Base-by-base conservation (phyloP, 2,797 vertebrate species). In the Acanthurus lineatus region DNA sequence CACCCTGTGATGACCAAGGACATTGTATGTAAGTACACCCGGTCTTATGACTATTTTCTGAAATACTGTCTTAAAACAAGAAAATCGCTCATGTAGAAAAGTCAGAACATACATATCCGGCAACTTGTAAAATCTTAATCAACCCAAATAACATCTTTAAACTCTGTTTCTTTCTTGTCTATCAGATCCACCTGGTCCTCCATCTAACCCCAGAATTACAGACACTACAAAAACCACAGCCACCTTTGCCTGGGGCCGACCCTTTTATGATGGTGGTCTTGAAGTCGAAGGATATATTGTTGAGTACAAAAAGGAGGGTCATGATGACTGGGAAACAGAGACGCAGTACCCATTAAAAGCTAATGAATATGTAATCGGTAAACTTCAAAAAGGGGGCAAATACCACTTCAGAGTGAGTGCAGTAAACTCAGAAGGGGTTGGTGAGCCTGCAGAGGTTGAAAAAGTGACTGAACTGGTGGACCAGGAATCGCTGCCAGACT, bases 201-300 rank as follows among this genome's bases (percentile, higher is more conserved):
- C 98, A 88, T 96, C 98, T 85, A 99, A 99, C 87, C 93, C 97
- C 85, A 97, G 93, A 90, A 96, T 99, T 88, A 94, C 94, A 78
- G 98, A 99, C 73, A 99, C 98, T 69, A 99, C 98, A 70, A 99
- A 97, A 92, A 98, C 96, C 76, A 97, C 97, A 69, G 98, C 97
- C 80, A 96, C 96, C 72, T 96, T 99, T 73, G 91, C 95, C 69
- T 99, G 98, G 98, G 92, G 96, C 69, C 96, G 96, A 88, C 98
- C 98, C 74, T 97, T 97, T 87, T 99, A 99, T 75, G 98, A 99
- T 57, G 98, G 98, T 81, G 98, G 98, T 70, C 97, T 99, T 89
- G 96, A 97, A 76, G 96, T 99, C 74, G 96, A 93, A 16, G 98
- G 98, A 77, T 99, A 99, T 76, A 89, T 97, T 69, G 97, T 99